Base-by-base conservation (phyloP, 2,113 vertebrate genomes). In the Corvus cornix region DNA sequence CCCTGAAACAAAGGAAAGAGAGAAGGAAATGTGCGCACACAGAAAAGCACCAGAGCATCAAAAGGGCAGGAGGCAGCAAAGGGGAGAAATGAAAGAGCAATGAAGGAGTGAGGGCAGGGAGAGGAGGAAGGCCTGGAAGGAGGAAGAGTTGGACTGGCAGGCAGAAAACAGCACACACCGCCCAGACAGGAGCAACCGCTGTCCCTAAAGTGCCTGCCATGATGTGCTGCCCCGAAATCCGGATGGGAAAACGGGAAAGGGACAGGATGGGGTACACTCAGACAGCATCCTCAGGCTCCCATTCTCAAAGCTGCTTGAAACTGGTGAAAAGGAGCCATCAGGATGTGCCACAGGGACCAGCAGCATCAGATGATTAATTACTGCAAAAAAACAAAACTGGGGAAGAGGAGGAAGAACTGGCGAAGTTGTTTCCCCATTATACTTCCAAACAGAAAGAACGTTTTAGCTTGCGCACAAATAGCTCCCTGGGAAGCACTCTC, bases 401-500 rank as follows among this genome's bases (percentile, higher is more conserved):
- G n/a, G 66, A 58, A 56, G 49, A 27, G 37, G 46, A 60, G 75
- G 77, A 27, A 48, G 76, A 83, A 48, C 22, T 12, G 67, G 83
- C 83, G 87, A 96, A 97, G 86, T 97, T 97, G 96, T 97, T 98
- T 95, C 96, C 92, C 90, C 95, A 69, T 98, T 97, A 90, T 95
- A 95, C 92, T 96, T 96, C 83, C 6, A 77, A 97, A 82, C 91
- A 95, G 96, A 97, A 95, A 90, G 92, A 98, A 85, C 85, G 76
- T 97, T 98, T 98, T 98, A 97, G 97, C 80, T 73, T 20, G 59
- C 30, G 22, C 84, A 66, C 97, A 97, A 98, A 98, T 98, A 95
- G 96, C 96, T 98, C 97, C 97, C 98, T 96, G 94, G 98, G 97
- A 98, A 98, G 97, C 96, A 95, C 97, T 98, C 97, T 96, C 74